A percentile compares a stretch with the other conserved stretches of the same genome.
Conservation (phyloP, 1,140 invertebrate species). For the Neodiprion fabricii region DNA sequence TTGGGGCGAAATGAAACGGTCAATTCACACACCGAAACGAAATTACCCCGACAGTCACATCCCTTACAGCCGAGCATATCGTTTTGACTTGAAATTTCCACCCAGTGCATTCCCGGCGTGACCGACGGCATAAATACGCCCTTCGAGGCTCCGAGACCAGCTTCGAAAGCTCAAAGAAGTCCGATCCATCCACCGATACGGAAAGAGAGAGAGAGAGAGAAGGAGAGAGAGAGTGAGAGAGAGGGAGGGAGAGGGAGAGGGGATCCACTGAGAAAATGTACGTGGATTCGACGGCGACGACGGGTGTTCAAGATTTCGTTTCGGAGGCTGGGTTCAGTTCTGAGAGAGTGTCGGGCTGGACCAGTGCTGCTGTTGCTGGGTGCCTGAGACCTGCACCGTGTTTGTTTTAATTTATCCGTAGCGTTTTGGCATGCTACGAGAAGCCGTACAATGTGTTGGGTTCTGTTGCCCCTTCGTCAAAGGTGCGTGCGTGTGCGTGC, state of each 20-base stretch:
- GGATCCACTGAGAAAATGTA: background rate
- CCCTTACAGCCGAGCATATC: too few species aligned
- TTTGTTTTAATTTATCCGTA: background rate
- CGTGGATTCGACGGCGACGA: background rate
- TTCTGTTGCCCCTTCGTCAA: background rate
- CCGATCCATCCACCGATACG: too few species aligned
- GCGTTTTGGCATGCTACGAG: background rate
- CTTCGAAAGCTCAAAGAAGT: too few species aligned
- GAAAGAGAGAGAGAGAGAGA: too few species aligned
- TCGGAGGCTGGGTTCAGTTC: background rate
- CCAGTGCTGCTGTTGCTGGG: background rate
- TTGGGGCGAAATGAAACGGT: too few species aligned
- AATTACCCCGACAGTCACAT: too few species aligned
- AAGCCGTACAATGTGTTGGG: background rate
- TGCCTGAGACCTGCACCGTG: background rate
- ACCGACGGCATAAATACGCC: background rate
- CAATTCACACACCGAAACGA: too few species aligned
- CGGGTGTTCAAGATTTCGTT: background rate
- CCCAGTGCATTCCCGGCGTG: background rate
- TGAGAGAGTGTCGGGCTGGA: background rate
- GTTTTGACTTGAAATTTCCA: too few species aligned
- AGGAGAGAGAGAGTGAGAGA: too few species aligned
- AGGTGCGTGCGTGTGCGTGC: constrained; percentile 2
- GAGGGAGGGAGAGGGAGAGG: background rate
- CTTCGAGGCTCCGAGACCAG: too few species aligned